Base-by-base conservation (phyloP, 2,797 vertebrate genomes). In the Thripadectes ignobilis region DNA sequence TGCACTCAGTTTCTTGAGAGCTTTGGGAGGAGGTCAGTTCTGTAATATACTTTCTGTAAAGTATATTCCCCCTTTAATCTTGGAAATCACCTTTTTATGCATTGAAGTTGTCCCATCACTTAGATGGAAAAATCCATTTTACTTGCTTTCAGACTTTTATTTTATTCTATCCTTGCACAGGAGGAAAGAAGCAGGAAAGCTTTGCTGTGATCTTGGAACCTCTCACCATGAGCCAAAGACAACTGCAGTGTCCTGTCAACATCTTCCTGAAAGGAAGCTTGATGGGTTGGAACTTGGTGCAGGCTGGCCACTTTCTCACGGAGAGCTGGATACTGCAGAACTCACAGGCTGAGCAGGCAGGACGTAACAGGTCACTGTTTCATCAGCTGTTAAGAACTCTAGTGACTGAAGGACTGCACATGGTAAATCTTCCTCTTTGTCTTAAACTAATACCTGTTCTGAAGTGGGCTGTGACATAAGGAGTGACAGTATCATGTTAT, bases 291-390 rank as follows among this genome's bases (percentile, higher is more conserved):
- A 97, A 97, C 67, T 75, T 96, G 74, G 96, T 97, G 14, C 95
- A 91, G 13, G 90, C 98, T 52, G 88, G 90, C 9, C 68, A 52
- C 58, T 92, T 97, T 32, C 68, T 94, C 32, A 97, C 98, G 3
- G 98, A 99, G 74, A 98, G 97, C 62, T 99, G 99, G 99, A 79
- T 99, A 72, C 90, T 99, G 39, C 98, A 93, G 72, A 95, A 94
- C 92, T 84, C 96, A 1, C 34, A 69, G 86, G 45, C 95, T 87
- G 79, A 66, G 61, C n/a, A 66, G 16, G 63, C 81, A 22, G 91
- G 91, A 3, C 32, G 7, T 20, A 76, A 84, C 27, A 26, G 48
- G 4, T 91, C 43, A 15, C 87, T 96, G 73, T 98, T 99, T 93
- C 97, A 96, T 59, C 96, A 97, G 27, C 97, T 99, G 49, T 85